A percentile compares a stretch with the other conserved stretches of the same genome.
Evolutionary conservation across 2,797 vertebrate species (phyloP).

Genomic region (Salarias fasciatus): DNA sequence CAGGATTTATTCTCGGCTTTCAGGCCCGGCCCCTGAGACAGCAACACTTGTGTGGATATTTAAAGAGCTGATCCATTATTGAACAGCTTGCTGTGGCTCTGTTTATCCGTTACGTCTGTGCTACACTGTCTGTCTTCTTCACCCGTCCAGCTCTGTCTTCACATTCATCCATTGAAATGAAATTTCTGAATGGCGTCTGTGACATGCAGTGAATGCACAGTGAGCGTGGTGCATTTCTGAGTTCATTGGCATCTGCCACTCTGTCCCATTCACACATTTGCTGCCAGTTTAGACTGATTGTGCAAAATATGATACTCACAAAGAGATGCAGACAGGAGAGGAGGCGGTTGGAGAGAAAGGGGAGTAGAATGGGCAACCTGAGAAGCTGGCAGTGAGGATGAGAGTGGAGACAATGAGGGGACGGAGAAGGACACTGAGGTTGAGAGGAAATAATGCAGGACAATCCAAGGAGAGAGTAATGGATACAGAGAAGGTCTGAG

Average conservation of each 20-base stretch:
- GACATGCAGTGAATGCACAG: neutral
- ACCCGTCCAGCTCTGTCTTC: no score
- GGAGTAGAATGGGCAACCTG: slow-evolving; percentile 54
- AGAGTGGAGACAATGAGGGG: slow-evolving; percentile 47
- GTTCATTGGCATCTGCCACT: slow-evolving; percentile 1
- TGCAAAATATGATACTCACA: slow-evolving; percentile 69
- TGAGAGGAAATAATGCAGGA: slow-evolving; percentile 41
- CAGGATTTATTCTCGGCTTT: slow-evolving; percentile 54
- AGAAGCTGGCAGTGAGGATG: slow-evolving; percentile 44
- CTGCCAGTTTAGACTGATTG: slow-evolving; percentile 53
- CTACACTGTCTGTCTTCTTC: slow-evolving; percentile 11
- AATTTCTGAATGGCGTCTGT: neutral
- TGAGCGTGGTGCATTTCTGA: neutral
- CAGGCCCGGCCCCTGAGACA: slow-evolving; percentile 48
- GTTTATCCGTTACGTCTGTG: slow-evolving; percentile 24
- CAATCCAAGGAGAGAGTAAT: slow-evolving; percentile 15
- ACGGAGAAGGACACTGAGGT: slow-evolving; percentile 61
- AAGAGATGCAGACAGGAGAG: slow-evolving; percentile 49
- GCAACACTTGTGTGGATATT: slow-evolving; percentile 68
- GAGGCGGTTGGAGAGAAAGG: slow-evolving; percentile 24
- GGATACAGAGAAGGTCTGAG: slow-evolving; percentile 10
- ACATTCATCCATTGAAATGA: no score
- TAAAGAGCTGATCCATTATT: slow-evolving; percentile 80
- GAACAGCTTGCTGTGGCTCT: slow-evolving; percentile 64
- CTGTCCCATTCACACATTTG: slow-evolving; percentile 61